A percentile compares a stretch with the other conserved stretches of the same genome.
Conservation (phyloP, 2,797 vertebrate genomes). For the Pyrocephalus nanus region DNA sequence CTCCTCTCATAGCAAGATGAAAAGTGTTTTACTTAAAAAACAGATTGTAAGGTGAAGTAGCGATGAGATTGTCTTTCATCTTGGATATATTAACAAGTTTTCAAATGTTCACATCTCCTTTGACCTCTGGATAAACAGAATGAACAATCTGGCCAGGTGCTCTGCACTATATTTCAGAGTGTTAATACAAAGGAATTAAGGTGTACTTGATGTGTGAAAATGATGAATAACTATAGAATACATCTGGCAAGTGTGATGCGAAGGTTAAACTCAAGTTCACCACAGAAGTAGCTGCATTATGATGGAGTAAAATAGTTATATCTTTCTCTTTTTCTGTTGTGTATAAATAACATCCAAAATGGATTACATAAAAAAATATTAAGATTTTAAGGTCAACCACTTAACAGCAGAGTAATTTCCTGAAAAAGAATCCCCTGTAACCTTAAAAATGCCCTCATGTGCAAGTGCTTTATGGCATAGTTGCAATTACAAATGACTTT, state of each 20-base stretch:
- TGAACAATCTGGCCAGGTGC: not conserved
- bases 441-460: not conserved
- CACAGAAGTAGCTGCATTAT: not conserved
- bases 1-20: not conserved
- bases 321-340: not conserved
- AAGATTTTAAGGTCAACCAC: not conserved
- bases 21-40: not conserved
- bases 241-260: not conserved
- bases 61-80: not conserved
- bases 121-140: not conserved
- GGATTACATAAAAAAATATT: not conserved
- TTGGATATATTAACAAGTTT: not conserved
- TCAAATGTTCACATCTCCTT: not conserved
- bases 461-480: not conserved
- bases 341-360: not conserved
- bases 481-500: not conserved
- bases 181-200: not conserved
- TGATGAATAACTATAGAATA: not conserved
- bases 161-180: not conserved
- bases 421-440: not conserved
- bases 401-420: not conserved
- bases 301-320: not conserved
- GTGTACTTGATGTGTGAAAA: not conserved
- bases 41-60: not conserved
- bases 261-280: slow-evolving; percentile 12